Conservation (phyloP, 2,113 vertebrate genomes). For the Dipodomys stephensi region DNA sequence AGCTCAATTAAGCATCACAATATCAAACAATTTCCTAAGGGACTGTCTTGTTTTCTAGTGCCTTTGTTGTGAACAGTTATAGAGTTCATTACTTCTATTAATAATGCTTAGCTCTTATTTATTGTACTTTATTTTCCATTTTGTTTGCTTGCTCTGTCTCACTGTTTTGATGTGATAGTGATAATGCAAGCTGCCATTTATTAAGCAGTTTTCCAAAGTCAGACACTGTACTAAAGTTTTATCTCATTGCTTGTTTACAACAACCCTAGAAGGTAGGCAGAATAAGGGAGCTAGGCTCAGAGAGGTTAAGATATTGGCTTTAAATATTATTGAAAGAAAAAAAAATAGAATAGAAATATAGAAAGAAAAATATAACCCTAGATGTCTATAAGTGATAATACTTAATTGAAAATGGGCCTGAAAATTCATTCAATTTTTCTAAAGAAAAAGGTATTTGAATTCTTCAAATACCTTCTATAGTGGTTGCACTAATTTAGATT, state of each 20-base stretch:
- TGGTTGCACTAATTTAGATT: too few species aligned
- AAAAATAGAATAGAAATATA: too few species aligned
- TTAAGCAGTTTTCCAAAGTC: background rate
- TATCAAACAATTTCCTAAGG: background rate
- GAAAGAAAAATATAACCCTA: too few species aligned
- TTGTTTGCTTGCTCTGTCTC: background rate
- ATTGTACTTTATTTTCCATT: background rate
- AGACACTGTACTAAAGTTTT: background rate
- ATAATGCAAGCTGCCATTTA: background rate
- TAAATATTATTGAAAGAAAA: background rate
- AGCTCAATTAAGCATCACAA: background rate
- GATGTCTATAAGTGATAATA: too few species aligned
- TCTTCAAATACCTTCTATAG: too few species aligned
- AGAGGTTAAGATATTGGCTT: background rate
- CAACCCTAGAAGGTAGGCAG: background rate
- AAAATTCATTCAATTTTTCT: too few species aligned
- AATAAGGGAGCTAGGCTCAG: background rate
- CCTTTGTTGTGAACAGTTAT: background rate
- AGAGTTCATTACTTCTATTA: background rate
- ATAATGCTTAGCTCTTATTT: background rate
- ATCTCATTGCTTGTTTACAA: background rate
- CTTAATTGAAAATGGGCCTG: too few species aligned
- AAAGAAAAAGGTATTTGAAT: too few species aligned
- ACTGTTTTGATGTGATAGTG: background rate
- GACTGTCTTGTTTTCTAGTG: background rate